Evolutionary conservation across 2,888 invertebrate species (phyloP).

Genomic region (Epiblema foenella): DNA sequence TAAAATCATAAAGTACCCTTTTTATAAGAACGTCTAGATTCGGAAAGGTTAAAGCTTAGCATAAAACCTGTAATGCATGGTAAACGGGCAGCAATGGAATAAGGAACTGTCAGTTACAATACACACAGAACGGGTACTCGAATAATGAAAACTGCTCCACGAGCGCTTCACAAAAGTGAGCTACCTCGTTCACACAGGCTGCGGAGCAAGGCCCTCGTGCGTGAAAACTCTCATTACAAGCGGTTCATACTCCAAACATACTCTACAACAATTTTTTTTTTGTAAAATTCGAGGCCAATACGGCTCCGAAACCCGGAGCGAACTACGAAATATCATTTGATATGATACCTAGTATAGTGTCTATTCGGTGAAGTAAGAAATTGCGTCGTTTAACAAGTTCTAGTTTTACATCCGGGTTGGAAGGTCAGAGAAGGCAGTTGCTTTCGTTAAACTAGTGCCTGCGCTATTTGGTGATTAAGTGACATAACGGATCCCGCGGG

Average conservation of each 20-base stretch:
- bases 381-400: too few relatives aligned
- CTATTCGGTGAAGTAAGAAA: too few relatives aligned
- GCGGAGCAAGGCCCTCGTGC: background rate
- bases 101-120: background rate
- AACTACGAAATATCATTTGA: too few relatives aligned
- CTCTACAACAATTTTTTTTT: background rate
- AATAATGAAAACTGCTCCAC: constrained; percentile 1
- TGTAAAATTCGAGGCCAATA: background rate
- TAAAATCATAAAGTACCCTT: too few relatives aligned
- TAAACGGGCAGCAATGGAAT: background rate
- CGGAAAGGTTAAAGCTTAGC: background rate
- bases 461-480: too few relatives aligned
- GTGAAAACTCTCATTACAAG: constrained; percentile 11
- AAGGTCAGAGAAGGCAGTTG: too few relatives aligned
- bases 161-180: constrained; percentile 17
- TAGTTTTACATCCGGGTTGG: too few relatives aligned
- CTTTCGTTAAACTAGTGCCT: too few relatives aligned
- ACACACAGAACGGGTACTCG: background rate
- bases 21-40: too few relatives aligned
- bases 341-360: too few relatives aligned
- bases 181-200: background rate
- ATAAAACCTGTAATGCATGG: background rate
- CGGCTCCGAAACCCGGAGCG: too few relatives aligned
- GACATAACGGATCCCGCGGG: too few relatives aligned
- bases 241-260: background rate